phyloP scores from a whole-genome alignment of 2,113 vertebrate genomes.

The Balaeniceps rex region DNA sequence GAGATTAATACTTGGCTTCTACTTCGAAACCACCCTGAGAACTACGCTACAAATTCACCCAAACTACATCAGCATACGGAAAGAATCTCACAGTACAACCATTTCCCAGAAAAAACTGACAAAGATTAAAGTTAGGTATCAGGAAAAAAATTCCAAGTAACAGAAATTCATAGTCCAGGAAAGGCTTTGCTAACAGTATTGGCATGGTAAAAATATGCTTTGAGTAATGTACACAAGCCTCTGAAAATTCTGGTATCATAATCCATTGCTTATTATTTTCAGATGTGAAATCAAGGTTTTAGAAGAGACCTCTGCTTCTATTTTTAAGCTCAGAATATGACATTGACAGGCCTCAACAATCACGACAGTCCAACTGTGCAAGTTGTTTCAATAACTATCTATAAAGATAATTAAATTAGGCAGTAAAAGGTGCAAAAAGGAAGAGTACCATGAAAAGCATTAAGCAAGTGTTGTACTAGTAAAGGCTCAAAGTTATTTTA shows the following conservation, averaged over 20 bases:
- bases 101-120: background rate
- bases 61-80: background rate
- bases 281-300: background rate
- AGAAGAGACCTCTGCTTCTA: background rate
- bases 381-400: background rate
- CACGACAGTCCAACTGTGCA: background rate
- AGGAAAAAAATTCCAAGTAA: background rate
- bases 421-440: background rate
- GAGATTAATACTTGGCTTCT: background rate
- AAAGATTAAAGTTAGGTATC: background rate
- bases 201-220: background rate
- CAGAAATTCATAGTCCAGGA: background rate
- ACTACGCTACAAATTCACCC: background rate
- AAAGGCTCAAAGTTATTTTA: background rate
- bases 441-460: background rate
- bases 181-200: background rate
- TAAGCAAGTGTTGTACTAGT: background rate
- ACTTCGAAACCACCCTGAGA: background rate
- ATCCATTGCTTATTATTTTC: background rate
- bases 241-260: background rate
- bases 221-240: background rate
- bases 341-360: background rate
- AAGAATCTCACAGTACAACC: background rate
- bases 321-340: background rate
- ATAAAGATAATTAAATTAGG: background rate